These are phyloP conservation scores for Hydractinia symbiolongicarpus DNA, from an alignment of 30 jellyfish, hydroid and myxozoan genomes.

Conservation along the genomic window DNA sequence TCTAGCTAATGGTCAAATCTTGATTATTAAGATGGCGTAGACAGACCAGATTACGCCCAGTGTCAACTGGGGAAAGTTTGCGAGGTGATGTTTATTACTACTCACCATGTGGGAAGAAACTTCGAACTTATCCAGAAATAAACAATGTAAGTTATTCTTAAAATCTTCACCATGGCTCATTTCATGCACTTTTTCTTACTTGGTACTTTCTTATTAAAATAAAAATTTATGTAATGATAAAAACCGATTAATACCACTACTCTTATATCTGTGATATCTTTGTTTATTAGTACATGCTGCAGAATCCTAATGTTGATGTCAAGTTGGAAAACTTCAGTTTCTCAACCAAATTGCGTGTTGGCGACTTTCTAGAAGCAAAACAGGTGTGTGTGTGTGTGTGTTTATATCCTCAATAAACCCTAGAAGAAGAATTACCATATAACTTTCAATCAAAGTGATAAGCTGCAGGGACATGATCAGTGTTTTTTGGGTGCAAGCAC, in stretches of 20 bases:
- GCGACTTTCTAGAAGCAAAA: conserved; percentile 84
- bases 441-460: neutral
- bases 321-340: conserved; percentile 79
- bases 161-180: neutral
- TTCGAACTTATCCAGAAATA: conserved; percentile 92
- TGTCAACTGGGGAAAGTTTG: conserved; percentile 76
- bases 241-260: neutral
- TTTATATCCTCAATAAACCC: neutral
- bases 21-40: conserved; percentile 74
- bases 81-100: conserved; percentile 96
- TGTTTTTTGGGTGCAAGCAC: neutral
- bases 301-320: conserved; percentile 49
- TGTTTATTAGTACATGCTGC: conserved; percentile 53
- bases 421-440: neutral
- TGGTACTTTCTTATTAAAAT: too few species aligned
- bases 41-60: conserved; percentile 77
- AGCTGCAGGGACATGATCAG: neutral
- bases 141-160: conserved; percentile 37
- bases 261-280: neutral
- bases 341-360: conserved; percentile 85
- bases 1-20: neutral
- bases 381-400: conserved; percentile 53
- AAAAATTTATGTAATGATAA: too few species aligned
- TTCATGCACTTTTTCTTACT: neutral
- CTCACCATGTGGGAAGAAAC: conserved; percentile 93